phyloP scores from a whole-genome alignment of 2,113 vertebrate species.

The Polypterus bichir region DNA sequence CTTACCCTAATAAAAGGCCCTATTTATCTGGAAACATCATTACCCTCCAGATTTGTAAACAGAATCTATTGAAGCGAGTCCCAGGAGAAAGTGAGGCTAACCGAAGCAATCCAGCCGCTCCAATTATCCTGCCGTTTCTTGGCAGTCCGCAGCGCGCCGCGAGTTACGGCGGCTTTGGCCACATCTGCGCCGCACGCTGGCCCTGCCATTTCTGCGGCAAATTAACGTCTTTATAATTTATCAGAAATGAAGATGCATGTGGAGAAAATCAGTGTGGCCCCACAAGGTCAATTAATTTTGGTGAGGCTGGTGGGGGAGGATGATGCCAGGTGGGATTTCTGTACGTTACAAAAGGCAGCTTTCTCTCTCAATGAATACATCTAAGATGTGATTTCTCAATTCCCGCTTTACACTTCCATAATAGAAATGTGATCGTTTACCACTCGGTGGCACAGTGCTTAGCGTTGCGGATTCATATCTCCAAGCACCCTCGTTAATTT shows the following conservation, averaged over 20 bases:
- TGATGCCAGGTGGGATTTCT: too few species aligned
- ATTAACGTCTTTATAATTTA: constrained; percentile 99
- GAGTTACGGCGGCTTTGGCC: constrained; percentile 70
- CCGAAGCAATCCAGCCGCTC: constrained; percentile 76
- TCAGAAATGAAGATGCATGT: constrained; percentile 94
- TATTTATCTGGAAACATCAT: constrained; percentile 69
- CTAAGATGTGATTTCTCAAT: too few species aligned
- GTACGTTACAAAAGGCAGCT: too few species aligned
- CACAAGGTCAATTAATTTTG: constrained; percentile 77
- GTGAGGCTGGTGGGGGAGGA: too few species aligned
- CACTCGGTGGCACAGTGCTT: too few species aligned
- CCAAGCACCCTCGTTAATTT: too few species aligned
- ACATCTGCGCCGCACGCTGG: constrained; percentile 90
- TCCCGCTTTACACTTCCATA: too few species aligned
- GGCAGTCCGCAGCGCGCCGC: constrained; percentile 62
- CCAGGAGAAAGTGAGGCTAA: constrained; percentile 71
- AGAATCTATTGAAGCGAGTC: constrained; percentile 66
- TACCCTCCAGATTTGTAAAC: constrained; percentile 78
- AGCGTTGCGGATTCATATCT: too few species aligned
- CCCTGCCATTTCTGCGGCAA: constrained; percentile 91
- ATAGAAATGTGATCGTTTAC: too few species aligned
- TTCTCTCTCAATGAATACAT: too few species aligned
- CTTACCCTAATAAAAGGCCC: constrained; percentile 63
- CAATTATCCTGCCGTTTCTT: constrained; percentile 67
- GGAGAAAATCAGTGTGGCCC: constrained; percentile 88